Evolutionary conservation across 1,140 invertebrate species (phyloP).

Genomic region (Bactericera cockerelli): DNA sequence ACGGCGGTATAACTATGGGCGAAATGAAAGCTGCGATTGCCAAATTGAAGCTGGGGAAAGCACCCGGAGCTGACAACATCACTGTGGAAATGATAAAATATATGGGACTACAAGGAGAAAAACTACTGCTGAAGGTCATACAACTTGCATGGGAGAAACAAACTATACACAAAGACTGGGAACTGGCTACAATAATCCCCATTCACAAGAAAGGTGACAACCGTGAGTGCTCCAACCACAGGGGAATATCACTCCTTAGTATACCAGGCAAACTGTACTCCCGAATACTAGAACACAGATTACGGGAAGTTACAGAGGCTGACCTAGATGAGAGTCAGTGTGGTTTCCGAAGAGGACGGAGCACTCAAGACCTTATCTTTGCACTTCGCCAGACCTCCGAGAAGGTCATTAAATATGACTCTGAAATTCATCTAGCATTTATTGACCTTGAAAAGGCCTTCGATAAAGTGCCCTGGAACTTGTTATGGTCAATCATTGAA

Average conservation of each 20-base stretch:
- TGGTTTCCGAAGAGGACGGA: not conserved
- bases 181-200: constrained; percentile 18
- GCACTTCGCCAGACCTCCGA: not conserved
- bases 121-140: not conserved
- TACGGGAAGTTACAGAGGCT: not conserved
- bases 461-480: not conserved
- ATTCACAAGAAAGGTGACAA: constrained; percentile 25
- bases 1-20: not conserved
- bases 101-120: not conserved
- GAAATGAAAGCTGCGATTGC: not conserved
- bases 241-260: constrained; percentile 19
- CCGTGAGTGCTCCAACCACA: constrained; percentile 21
- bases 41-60: not conserved
- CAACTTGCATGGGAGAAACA: not conserved
- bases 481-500: not conserved
- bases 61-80: not conserved
- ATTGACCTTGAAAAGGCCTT: not conserved
- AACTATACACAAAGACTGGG: constrained; percentile 21
- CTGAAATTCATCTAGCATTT: not conserved
- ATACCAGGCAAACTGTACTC: constrained; percentile 14
- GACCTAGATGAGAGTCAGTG: not conserved
- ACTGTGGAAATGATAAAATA: not conserved
- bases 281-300: not conserved
- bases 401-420: not conserved
- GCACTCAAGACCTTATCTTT: not conserved